phyloP scores from a whole-genome alignment of 2,888 invertebrate species.

The Pseudoips prasinana region DNA sequence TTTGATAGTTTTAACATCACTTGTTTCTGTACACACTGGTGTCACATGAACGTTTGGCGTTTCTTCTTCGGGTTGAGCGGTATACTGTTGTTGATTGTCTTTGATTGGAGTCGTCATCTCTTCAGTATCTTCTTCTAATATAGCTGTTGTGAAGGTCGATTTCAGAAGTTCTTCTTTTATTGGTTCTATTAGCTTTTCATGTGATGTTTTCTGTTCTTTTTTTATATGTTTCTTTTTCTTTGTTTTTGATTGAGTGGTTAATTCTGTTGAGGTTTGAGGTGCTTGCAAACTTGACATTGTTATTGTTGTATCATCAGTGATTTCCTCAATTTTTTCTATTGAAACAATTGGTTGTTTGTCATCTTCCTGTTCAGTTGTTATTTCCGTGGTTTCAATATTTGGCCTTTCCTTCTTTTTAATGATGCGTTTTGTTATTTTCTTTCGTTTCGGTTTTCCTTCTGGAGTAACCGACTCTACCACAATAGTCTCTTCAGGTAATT shows the following conservation, averaged over 20 bases:
- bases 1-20: slow-evolving; percentile 20
- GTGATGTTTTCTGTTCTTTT: slow-evolving; percentile 44
- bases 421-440: slow-evolving; percentile 18
- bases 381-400: slow-evolving; percentile 18
- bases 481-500: slow-evolving; percentile 37
- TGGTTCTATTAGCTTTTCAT: slow-evolving; percentile 22
- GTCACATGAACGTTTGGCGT: slow-evolving; percentile 54
- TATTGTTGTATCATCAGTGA: slow-evolving; percentile 38
- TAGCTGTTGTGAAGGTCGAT: slow-evolving; percentile 40
- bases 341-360: slow-evolving; percentile 11
- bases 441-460: slow-evolving; percentile 51
- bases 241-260: slow-evolving; percentile 29
- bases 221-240: slow-evolving; percentile 58
- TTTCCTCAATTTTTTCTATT: slow-evolving; percentile 16
- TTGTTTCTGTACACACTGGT: slow-evolving; percentile 35
- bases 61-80: slow-evolving; percentile 22
- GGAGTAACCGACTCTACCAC: slow-evolving; percentile 40
- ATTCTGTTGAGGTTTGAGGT: too few relatives aligned
- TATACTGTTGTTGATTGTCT: slow-evolving; percentile 5
- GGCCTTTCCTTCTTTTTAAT: slow-evolving; percentile 20
- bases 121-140: slow-evolving; percentile 29
- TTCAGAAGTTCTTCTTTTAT: too few relatives aligned
- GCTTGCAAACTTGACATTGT: slow-evolving; percentile 76
- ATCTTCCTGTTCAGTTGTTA: slow-evolving; percentile 17
- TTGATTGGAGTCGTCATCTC: slow-evolving; percentile 29